These are phyloP conservation scores for Microplitis deprimator DNA, from an alignment of 2,888 invertebrate species.

Conservation along the genomic window DNA sequence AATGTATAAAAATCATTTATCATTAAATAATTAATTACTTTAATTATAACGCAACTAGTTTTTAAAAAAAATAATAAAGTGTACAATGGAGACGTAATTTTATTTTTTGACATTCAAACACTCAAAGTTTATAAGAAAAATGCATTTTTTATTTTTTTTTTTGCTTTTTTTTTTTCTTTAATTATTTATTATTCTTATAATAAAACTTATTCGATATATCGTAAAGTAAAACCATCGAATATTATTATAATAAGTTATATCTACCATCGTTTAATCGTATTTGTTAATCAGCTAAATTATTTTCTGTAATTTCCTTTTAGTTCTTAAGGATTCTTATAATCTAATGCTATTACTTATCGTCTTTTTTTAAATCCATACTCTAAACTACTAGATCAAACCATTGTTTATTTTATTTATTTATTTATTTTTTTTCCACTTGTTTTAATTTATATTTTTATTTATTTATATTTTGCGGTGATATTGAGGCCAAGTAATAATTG, in stretches of 20 bases:
- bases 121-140: conserved; percentile 41
- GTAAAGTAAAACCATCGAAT: conserved; percentile 50
- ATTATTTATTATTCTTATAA: conserved; percentile 41
- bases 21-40: conserved; percentile 13
- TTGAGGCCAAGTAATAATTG: neutral
- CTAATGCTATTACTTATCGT: conserved; percentile 39
- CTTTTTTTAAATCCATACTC: conserved; percentile 47
- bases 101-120: conserved; percentile 30
- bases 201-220: conserved; percentile 50
- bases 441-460: neutral
- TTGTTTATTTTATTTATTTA: conserved; percentile 2
- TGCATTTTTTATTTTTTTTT: conserved; percentile 15
- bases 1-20: conserved; percentile 24
- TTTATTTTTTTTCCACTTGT: neutral
- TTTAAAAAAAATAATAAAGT: conserved; percentile 38
- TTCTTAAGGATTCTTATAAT: conserved; percentile 29
- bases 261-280: conserved; percentile 51
- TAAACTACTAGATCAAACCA: conserved; percentile 42
- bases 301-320: conserved; percentile 22
- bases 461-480: neutral
- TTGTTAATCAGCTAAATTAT: conserved; percentile 50
- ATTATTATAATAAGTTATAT: conserved; percentile 43
- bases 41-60: conserved; percentile 20
- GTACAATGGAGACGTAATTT: conserved; percentile 48
- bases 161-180: conserved; percentile 2